Evolutionary conservation across 2,113 vertebrate genomes (phyloP).

Genomic region (Bubo scandiacus): DNA sequence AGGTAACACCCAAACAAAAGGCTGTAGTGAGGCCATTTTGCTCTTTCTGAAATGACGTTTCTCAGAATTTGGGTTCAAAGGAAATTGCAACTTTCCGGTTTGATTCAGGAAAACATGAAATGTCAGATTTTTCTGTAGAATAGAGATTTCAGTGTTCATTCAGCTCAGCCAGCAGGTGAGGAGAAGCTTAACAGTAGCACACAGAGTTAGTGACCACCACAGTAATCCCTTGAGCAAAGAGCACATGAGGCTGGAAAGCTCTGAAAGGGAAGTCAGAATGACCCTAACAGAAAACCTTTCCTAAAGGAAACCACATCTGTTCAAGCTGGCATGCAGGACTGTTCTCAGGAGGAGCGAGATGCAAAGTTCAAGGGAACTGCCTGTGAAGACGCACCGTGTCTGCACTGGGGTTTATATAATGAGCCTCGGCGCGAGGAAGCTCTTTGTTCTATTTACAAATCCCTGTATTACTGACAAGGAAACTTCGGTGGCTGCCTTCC

Average conservation of each 20-base stretch:
- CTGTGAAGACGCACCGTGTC: neutral
- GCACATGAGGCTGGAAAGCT: constrained; percentile 32
- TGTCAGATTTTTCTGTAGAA: constrained; percentile 31
- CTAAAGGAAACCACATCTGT: constrained; percentile 46
- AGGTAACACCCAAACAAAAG: constrained; percentile 27
- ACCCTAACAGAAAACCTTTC: constrained; percentile 36
- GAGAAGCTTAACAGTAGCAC: constrained; percentile 27
- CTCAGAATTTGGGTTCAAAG: constrained; percentile 28
- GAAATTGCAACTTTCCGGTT: constrained; percentile 56
- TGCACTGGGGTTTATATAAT: neutral
- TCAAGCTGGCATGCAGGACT: constrained; percentile 23
- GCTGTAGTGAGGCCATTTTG: neutral
- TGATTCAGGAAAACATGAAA: constrained; percentile 36
- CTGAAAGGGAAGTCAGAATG: constrained; percentile 46
- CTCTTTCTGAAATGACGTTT: constrained; percentile 5
- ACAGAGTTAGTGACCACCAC: neutral
- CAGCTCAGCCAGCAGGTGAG: constrained; percentile 51
- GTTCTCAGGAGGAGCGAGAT: constrained; percentile 52
- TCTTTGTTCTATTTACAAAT: constrained; percentile 53
- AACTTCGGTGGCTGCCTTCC: constrained; percentile 51
- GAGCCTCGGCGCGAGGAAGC: neutral
- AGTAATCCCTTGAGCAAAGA: constrained; percentile 52
- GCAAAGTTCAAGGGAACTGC: constrained; percentile 32
- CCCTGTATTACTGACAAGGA: constrained; percentile 22
- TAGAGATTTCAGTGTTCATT: neutral